Base-by-base conservation (phyloP, 2,888 invertebrate species). In the Hedychridium roseum region DNA sequence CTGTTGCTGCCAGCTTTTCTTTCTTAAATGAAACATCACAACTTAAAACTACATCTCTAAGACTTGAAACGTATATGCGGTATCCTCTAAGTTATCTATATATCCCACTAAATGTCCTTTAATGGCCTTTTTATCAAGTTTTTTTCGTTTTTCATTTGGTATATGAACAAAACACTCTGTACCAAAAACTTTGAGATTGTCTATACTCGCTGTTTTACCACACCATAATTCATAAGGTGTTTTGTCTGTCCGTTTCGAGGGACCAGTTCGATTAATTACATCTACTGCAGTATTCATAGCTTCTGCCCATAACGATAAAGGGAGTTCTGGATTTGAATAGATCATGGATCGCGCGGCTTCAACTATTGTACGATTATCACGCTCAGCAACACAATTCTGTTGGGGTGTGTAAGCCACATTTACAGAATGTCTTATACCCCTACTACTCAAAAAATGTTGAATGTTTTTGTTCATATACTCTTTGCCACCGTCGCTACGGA, bases 401-500 rank as follows among this genome's bases (percentile, higher is more conserved):
- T 54, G 26, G 6, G 57, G 52, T 3, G 45, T 45, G 16, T 58
- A 54, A 12, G 52, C 44, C 3, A 46, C 49, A 14, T 36, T 46
- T 5, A 43, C 31, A 2, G 38, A 51, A 45, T 64, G 31, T 28
- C 34, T 57, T 21, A 66, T 60, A 1, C 60, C 65, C 4, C 42
- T 37, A 2, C 32, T 28, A 2, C 16, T 27, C 23, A 54, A 27
- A 21, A 57, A 54, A 5, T 30, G 7, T 7, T 43, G 38, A 3
- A 61, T 28, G 1, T 39, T 20, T 21, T 41, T 35, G 46, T 64
- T 60, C 2, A 36, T 39, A 38, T 43, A 65, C 36, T 65, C 63
- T 27, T 14, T 50, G 1, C 59, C 63, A 5, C 57, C 57, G 20
- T 61, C 61, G 4, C 44, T 54, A 9, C 42, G 50, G 26, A 66